These are phyloP conservation scores for Oxyura jamaicensis DNA, from an alignment of 2,113 vertebrate genomes.

Conservation along the genomic window DNA sequence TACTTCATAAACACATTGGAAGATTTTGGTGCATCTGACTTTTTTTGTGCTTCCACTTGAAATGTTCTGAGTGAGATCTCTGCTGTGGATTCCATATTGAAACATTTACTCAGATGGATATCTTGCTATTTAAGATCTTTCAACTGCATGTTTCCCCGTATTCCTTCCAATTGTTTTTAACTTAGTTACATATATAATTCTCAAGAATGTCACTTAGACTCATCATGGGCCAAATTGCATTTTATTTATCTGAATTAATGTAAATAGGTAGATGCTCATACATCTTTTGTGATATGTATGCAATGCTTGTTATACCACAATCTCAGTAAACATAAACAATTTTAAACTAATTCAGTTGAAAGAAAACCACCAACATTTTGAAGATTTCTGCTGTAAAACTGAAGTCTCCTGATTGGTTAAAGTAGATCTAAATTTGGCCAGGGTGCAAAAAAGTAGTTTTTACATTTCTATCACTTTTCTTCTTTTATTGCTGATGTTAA, in stretches of 20 bases:
- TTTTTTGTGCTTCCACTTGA: not conserved
- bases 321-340: not conserved
- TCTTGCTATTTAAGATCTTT: not conserved
- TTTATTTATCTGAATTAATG: not conserved
- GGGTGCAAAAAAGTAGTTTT: not conserved
- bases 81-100: not conserved
- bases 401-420: not conserved
- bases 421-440: not conserved
- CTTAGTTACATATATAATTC: not conserved
- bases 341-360: not conserved
- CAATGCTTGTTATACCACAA: not conserved
- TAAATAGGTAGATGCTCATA: not conserved
- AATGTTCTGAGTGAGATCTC: not conserved
- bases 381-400: not conserved
- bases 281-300: not conserved
- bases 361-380: not conserved
- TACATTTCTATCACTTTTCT: not conserved
- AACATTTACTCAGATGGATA: not conserved
- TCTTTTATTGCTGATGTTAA: not conserved
- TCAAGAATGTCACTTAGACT: not conserved
- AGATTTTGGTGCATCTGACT: not conserved
- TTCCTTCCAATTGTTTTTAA: not conserved
- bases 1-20: not conserved
- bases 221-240: not conserved
- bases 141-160: not conserved